phyloP scores from a whole-genome alignment of 1,140 invertebrate genomes.

The Drosophila hydei region DNA sequence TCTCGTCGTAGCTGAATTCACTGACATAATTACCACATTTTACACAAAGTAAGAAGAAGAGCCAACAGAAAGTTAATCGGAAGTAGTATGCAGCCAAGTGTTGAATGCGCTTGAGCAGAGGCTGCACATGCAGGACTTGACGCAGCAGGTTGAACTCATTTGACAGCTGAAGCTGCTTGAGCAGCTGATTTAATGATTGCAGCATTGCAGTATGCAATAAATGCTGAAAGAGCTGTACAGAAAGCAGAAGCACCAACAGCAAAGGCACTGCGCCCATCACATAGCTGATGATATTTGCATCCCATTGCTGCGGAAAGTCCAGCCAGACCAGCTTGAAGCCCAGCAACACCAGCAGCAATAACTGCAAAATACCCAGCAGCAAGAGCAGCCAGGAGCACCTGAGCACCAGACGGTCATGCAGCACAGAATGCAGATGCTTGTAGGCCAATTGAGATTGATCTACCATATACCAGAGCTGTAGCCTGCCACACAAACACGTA shows the following conservation, averaged over 20 bases:
- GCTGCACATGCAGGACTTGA: slow-evolving; percentile 17
- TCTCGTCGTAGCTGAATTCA: slow-evolving; percentile 13
- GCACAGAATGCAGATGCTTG: slow-evolving; percentile 8
- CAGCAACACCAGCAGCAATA: slow-evolving; percentile 20
- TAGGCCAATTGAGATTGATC: slow-evolving; percentile 35
- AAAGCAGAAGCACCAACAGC: slow-evolving; percentile 18
- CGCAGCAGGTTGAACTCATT: slow-evolving; percentile 14
- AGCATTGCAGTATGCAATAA: slow-evolving; percentile 39
- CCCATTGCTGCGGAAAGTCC: slow-evolving; percentile 6
- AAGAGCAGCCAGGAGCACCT: slow-evolving; percentile 25
- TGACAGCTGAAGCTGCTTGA: slow-evolving; percentile 5
- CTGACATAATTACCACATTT: slow-evolving; percentile 10
- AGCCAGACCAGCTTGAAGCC: slow-evolving; percentile 6
- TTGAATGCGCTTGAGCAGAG: slow-evolving; percentile 24
- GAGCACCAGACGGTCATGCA: slow-evolving; percentile 19
- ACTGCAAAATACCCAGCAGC: slow-evolving; percentile 2
- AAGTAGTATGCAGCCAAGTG: slow-evolving; percentile 47
- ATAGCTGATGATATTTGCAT: neutral
- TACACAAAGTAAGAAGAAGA: slow-evolving; percentile 9
- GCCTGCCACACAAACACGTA: slow-evolving; percentile 1
- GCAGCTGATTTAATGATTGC: slow-evolving; percentile 17
- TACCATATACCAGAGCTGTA: slow-evolving; percentile 28
- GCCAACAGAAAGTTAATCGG: slow-evolving; percentile 20
- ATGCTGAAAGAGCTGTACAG: slow-evolving; percentile 39
- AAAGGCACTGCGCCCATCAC: slow-evolving; percentile 10